phyloP scores from a whole-genome alignment of 2,113 vertebrate genomes.

The Mormyrus iriodes region DNA sequence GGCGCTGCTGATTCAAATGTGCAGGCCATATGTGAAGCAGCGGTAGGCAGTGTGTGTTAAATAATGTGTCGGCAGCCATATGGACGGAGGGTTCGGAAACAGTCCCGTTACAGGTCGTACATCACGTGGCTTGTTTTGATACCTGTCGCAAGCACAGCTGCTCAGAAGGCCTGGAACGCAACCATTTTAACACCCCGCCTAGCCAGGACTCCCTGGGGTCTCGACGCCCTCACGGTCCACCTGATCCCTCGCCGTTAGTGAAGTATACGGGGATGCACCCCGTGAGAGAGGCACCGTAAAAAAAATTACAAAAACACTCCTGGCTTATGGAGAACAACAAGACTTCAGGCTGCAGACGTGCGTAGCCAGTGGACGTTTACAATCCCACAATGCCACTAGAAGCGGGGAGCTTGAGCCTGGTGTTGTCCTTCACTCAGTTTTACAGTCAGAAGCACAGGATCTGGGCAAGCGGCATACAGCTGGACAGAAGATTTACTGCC shows the following conservation, averaged over 20 bases:
- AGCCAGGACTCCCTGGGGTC: not conserved
- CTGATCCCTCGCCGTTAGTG: not conserved
- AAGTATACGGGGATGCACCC: not conserved
- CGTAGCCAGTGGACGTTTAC: constrained; percentile 19
- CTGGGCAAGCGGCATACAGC: not conserved
- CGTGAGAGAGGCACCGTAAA: not conserved
- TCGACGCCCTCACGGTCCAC: not conserved
- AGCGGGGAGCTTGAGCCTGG: not conserved
- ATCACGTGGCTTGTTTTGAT: constrained; percentile 83
- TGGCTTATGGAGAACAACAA: not conserved
- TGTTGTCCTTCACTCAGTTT: not conserved
- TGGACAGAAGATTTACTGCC: not conserved
- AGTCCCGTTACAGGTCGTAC: constrained; percentile 86
- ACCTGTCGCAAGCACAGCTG: constrained; percentile 74
- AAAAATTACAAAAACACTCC: not conserved
- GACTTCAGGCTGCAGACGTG: not conserved
- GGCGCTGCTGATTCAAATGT: constrained; percentile 30
- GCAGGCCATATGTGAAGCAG: constrained; percentile 51
- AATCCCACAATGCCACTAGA: constrained; percentile 22
- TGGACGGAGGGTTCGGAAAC: constrained; percentile 82
- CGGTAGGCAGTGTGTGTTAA: constrained; percentile 68
- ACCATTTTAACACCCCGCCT: constrained; percentile 40
- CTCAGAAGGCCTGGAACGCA: constrained; percentile 27
- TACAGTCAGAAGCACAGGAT: not conserved
- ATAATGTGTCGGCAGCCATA: constrained; percentile 74